phyloP scores from a whole-genome alignment of 2,888 invertebrate genomes.

The Cenopis cana region DNA sequence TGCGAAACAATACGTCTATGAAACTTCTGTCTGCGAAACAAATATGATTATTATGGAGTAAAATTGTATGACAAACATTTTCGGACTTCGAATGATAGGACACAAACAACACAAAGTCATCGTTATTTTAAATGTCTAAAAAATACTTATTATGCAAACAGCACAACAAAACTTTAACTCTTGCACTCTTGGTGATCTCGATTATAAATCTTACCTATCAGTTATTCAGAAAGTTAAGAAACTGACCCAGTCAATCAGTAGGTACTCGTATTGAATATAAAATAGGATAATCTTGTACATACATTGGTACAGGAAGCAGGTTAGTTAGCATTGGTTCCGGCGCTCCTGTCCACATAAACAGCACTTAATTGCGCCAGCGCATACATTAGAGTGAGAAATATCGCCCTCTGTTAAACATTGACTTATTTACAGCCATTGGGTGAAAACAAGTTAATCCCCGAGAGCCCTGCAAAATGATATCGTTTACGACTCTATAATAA shows the following conservation, averaged over 20 bases:
- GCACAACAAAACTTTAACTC: too few species aligned
- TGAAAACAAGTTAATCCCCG: conserved; percentile 46
- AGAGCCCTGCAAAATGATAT: conserved; percentile 21
- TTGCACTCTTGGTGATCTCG: not conserved
- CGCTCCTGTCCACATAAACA: conserved; percentile 49
- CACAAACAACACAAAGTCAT: too few species aligned
- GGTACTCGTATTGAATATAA: conserved; percentile 25
- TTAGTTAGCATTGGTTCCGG: conserved; percentile 56
- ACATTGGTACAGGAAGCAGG: conserved; percentile 53
- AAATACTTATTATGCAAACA: too few species aligned
- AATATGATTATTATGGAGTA: too few species aligned
- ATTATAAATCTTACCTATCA: not conserved
- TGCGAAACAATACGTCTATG: too few species aligned
- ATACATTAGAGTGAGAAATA: conserved; percentile 61
- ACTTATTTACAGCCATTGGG: conserved; percentile 47
- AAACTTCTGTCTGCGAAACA: too few species aligned
- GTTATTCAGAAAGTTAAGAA: conserved; percentile 2
- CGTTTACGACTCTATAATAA: conserved; percentile 16
- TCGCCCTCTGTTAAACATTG: conserved; percentile 48
- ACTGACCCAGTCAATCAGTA: conserved; percentile 9
- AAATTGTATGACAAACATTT: too few species aligned
- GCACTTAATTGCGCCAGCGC: conserved; percentile 56
- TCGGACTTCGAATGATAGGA: too few species aligned
- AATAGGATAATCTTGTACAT: conserved; percentile 26
- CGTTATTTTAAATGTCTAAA: too few species aligned